Evolutionary conservation across 2,888 invertebrate species (phyloP).

Genomic region (Oxystoma pomonae): DNA sequence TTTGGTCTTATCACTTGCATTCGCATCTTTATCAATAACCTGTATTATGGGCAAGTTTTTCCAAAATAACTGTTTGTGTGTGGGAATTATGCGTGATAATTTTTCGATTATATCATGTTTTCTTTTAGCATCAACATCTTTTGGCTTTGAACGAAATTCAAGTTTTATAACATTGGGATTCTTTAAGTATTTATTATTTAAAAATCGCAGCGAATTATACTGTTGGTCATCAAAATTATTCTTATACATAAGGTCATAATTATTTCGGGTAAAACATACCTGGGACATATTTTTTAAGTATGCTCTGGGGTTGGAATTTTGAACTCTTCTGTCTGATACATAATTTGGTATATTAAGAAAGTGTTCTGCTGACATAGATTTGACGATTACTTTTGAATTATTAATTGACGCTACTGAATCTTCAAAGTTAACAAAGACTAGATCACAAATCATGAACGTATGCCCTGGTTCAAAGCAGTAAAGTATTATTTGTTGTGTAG

Average conservation of each 20-base stretch:
- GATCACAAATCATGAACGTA: not conserved
- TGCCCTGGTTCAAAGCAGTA: conserved; percentile 1
- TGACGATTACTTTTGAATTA: conserved; percentile 9
- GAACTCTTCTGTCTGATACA: conserved; percentile 6
- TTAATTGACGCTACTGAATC: conserved; percentile 3
- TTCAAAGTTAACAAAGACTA: conserved; percentile 6
- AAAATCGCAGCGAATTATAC: not conserved
- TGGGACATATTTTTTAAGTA: conserved; percentile 7
- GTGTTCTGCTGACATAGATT: conserved; percentile 6
- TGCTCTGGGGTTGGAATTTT: conserved; percentile 7
- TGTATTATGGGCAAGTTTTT: conserved; percentile 1
- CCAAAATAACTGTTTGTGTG: not conserved
- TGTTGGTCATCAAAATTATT: conserved; percentile 3
- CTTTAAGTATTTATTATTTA: conserved; percentile 3
- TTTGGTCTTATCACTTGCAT: not conserved
- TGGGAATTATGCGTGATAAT: conserved; percentile 2
- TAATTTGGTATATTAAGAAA: conserved; percentile 8
- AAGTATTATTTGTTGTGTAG: not conserved
- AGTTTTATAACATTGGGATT: conserved; percentile 5
- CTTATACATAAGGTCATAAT: conserved; percentile 4
- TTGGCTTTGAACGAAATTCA: conserved; percentile 7
- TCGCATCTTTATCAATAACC: not conserved
- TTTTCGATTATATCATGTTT: conserved; percentile 6
- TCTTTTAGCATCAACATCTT: conserved; percentile 7
- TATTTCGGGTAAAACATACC: conserved; percentile 5